Evolutionary conservation across 2,797 vertebrate genomes (phyloP), one percentile per base, ranked within the genome.

Genomic region (Coccyzus lansbergi): DNA sequence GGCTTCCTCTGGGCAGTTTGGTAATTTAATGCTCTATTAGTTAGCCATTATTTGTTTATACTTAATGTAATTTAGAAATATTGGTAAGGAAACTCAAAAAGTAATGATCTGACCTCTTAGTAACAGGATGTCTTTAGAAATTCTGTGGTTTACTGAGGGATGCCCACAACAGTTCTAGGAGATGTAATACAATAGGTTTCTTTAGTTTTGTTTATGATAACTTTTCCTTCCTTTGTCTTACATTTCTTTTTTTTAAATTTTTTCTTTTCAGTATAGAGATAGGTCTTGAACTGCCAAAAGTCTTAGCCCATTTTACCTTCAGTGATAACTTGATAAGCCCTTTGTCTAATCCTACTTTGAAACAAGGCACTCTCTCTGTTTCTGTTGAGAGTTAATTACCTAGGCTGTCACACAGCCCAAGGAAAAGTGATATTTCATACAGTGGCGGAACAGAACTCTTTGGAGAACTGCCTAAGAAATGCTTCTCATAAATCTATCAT

Each of bases 381-480:
- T 96, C 86, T 96, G 67, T 65, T 86, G 82, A 93, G 90, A 92
- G 88, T 95, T 94, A 96, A 96, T 96, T 97, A 96, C 88, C 83
- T 59, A 77, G 68, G 70, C 85, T 96, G 94, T 95, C 92, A 95
- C 21, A 59, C 67, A 95, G 75, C 92, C 92, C 88, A 90, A 75
- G 93, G 94, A 86, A 85, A 93, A 89, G 81, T 77, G 64, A 89
- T 95, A 83, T 94, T 97, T 96, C 70, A 52, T 91, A 78, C 0
- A 0, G 16, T 88, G 65, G 87, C 93, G 62, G 83, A 88, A 63
- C 19, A 74, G 63, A 94, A 85, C 55, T 91, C 93, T 93, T 96
- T 90, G 82, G 88, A 96, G 90, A 95, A 49, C 90, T 94, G 86
- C 92, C 84, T 92, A 71, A 88, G 92, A 95, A 92, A 70, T 90